A percentile compares a stretch with the other conserved stretches of the same genome.
Evolutionary conservation across 1,140 invertebrate species (phyloP).

Genomic region (Caenorhabditis remanei): DNA sequence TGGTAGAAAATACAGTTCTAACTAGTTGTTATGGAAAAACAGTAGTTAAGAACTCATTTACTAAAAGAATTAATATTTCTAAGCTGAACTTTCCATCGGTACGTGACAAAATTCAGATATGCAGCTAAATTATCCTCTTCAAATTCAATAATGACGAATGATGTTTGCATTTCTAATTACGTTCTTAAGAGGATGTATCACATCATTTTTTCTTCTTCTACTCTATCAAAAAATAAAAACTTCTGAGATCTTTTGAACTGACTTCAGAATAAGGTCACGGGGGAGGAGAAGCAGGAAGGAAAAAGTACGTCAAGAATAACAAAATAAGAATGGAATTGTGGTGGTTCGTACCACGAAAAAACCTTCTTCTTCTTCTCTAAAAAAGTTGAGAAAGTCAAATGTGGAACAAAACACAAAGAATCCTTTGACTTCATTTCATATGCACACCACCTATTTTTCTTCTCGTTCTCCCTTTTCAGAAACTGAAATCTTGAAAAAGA

Average conservation of each 20-base stretch:
- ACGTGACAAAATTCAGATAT: neutral
- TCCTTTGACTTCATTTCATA: slow-evolving; percentile 7
- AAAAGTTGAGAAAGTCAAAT: slow-evolving; percentile 29
- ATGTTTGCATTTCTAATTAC: neutral
- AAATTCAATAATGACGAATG: neutral
- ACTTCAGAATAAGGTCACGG: neutral
- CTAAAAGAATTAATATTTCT: no score
- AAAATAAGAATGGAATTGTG: neutral
- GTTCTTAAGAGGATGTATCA: neutral
- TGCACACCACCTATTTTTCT: slow-evolving; percentile 16
- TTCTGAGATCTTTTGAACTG: neutral
- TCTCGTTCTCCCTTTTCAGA: neutral
- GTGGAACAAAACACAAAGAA: slow-evolving; percentile 32
- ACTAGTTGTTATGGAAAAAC: no score
- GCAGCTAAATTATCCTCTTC: neutral
- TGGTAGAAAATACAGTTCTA: no score
- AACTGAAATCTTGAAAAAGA: neutral
- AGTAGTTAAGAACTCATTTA: no score
- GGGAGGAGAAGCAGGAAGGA: neutral
- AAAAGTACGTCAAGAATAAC: slow-evolving; percentile 37
- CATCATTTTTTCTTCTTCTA: neutral
- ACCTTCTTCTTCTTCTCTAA: neutral
- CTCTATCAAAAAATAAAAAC: neutral
- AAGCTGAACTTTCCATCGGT: no score
- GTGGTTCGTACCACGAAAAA: neutral